Evolutionary conservation across 1,140 invertebrate species (phyloP).

Genomic region (Drosophila sproati): DNA sequence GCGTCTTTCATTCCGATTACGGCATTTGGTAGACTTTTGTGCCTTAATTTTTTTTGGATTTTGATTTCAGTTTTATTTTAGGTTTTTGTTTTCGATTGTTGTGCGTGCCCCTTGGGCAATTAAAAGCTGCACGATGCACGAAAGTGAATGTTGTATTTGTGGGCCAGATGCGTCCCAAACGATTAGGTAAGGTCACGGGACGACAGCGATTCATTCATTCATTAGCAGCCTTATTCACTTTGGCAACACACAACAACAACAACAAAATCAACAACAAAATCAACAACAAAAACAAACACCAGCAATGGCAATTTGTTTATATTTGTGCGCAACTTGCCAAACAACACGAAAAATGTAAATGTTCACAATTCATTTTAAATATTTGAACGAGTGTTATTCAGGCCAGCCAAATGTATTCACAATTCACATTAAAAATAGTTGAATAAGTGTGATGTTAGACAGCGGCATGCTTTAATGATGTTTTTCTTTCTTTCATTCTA

Average conservation of each 20-base stretch:
- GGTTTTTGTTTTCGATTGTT: slow-evolving; percentile 47
- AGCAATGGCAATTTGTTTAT: slow-evolving; percentile 47
- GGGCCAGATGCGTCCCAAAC: slow-evolving; percentile 2
- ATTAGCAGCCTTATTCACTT: slow-evolving; percentile 31
- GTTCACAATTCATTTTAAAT: slow-evolving; percentile 36
- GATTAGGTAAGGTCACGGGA: slow-evolving; percentile 69
- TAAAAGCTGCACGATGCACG: slow-evolving; percentile 69
- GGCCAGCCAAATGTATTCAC: slow-evolving; percentile 32
- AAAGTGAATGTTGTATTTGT: slow-evolving; percentile 65
- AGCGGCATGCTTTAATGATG: slow-evolving; percentile 15
- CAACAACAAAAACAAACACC: slow-evolving; percentile 29
- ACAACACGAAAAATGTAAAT: slow-evolving; percentile 3
- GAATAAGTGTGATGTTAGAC: slow-evolving; percentile 11
- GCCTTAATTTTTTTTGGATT: neutral
- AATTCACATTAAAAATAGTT: slow-evolving; percentile 18
- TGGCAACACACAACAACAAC: slow-evolving; percentile 17
- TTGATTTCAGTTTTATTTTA: slow-evolving; percentile 25
- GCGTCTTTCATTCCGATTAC: slow-evolving; percentile 33
- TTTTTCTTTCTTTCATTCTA: neutral
- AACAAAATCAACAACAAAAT: slow-evolving; percentile 9
- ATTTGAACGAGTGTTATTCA: slow-evolving; percentile 10
- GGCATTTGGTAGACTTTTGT: slow-evolving; percentile 38
- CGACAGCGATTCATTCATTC: slow-evolving; percentile 40
- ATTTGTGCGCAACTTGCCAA: slow-evolving; percentile 31
- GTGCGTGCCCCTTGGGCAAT: slow-evolving; percentile 69